Evolutionary conservation across 1,140 invertebrate species (phyloP), one percentile per base, ranked within the genome.

Genomic region (Drosophila dunni): DNA sequence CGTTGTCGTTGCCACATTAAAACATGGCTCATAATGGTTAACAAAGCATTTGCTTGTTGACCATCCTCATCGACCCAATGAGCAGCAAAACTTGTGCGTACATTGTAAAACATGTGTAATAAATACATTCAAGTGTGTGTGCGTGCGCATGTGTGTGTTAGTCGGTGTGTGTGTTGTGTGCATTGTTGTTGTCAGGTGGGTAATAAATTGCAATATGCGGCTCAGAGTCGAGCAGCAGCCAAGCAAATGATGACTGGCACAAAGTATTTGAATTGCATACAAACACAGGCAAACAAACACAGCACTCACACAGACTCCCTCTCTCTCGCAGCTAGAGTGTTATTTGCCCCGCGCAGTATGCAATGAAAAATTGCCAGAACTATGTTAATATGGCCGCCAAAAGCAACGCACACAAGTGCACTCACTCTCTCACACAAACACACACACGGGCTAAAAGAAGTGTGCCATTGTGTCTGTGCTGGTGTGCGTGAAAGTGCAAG

Each of bases 51-150:
- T 88, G 70, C 83, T 89, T 79, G 83, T 86, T 86, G 83, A 83
- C 83, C 84, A 83, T 38, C 60, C 34, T 45, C 69, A 60, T 63
- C 77, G 75, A 70, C 70, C 79, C 81, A 78, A 81, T 75, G 82
- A 70, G 73, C 83, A 88, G 56, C 83, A 82, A 29, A 86, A 88
- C 83, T 88, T 88, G 83, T 86, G 83, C 83, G 81, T 79, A 88
- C 83, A 88, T 77, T 86, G 83, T 86, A 75, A 81, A 86, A 86
- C 83, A 86, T 88, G 83, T 88, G 83, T 86, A 86, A 86, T 88
- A 88, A 86, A 86, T 88, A 88, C 74, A 75, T 88, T 79, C 50
- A 69, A 88, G 67, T 63, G 42, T 45, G 60, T 42, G 45, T 40
- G 9, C 40, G 36, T 42, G 40, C n/a, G n/a, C 7, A 29, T 29